phyloP scores from a whole-genome alignment of 2,113 vertebrate species.

The Pituophis catenifer region DNA sequence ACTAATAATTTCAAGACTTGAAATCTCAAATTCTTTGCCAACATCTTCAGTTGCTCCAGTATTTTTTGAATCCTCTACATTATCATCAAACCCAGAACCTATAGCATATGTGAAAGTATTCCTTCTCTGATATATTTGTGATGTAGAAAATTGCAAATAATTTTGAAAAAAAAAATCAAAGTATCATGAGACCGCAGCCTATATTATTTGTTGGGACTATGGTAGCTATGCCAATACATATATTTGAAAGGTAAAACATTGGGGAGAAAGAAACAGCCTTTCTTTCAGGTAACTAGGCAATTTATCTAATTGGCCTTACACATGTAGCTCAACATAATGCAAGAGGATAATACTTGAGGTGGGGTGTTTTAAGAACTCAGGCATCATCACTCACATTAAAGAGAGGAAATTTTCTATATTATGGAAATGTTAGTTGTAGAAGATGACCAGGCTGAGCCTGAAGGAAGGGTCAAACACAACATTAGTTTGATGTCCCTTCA shows the following conservation, averaged over 20 bases:
- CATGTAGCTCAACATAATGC: background rate
- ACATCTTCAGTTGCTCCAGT: background rate
- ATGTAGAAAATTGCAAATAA: background rate
- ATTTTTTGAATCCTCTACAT: background rate
- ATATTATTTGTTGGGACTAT: background rate
- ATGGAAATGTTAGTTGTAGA: background rate
- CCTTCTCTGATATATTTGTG: background rate
- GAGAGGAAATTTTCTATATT: background rate
- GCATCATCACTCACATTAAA: background rate
- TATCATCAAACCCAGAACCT: background rate
- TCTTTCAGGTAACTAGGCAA: background rate
- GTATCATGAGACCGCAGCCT: background rate
- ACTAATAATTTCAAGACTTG: background rate
- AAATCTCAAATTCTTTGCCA: background rate
- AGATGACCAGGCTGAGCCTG: background rate
- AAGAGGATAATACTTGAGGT: too few relatives aligned
- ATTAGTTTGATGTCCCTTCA: background rate
- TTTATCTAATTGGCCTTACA: background rate
- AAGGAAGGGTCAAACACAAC: background rate
- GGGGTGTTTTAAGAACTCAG: background rate
- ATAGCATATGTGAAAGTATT: background rate
- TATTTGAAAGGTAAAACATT: background rate
- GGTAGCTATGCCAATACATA: background rate
- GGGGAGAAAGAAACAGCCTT: background rate
- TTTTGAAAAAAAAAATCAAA: background rate